Base-by-base conservation (phyloP, 2,888 invertebrate species). In the Ennomos fuscantarius region DNA sequence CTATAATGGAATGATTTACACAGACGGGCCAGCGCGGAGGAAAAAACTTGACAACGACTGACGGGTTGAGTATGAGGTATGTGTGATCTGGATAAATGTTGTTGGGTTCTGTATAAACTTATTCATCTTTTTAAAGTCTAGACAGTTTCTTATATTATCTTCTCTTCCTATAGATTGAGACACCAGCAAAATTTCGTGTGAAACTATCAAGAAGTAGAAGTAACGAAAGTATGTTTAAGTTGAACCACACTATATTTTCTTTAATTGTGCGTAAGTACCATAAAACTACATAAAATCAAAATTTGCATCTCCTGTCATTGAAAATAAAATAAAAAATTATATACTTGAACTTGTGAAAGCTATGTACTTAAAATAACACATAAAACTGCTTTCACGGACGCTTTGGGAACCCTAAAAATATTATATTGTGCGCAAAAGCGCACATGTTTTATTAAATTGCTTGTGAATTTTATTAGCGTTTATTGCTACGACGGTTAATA, bases 1-100 rank as follows among this genome's bases (percentile, higher is more conserved):
- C 69, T 72, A 73, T 72, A 76, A 76, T 75, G 69, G 69, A 73
- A 77, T 75, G 72, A 76, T 76, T 79, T 74, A 76, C 68, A 70
- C 74, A 63, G 53, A 40, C 45, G 57, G n/a, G n/a, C n/a, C n/a
- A n/a, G 51, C 15, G n/a, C 12, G 35, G 8, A 54, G 24, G 61
- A 34, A 66, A 63, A 66, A 63, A 63, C 48, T 57, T 41, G 57
- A 62, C 61, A 48, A 24, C 15, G 11, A 41, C 43, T 60, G 51
- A 33, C 60, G 40, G 52, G 52, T 24, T 48, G 46, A 42, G 42
- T 46, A 12, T 8, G 12, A 12, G 42, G 11, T 11, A 51, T 48
- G 60, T 35, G 39, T 34, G 43, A 24, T 24, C 6, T 3, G 24
- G 41, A 49, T 11, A n/a, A 1, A 8, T 11, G 12, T 8, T 35